Percentiles rank a stretch among this genome's conserved stretches.
Conservation (phyloP, 2,888 invertebrate genomes). For the Drosophila nr. perissopoda region DNA sequence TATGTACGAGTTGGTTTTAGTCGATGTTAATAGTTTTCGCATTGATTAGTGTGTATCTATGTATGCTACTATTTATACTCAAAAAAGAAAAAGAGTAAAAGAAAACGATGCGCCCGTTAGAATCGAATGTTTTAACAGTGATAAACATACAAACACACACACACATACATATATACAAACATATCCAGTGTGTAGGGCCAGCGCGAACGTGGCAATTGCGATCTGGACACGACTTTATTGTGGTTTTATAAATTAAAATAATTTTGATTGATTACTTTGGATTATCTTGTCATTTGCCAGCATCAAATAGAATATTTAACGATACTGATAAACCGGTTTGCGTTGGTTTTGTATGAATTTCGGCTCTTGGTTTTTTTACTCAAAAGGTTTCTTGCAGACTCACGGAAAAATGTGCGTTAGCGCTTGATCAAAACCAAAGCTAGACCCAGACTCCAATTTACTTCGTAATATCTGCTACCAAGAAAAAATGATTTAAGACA, state of each 20-base stretch:
- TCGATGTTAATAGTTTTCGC: neutral
- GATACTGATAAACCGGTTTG: conserved; percentile 81
- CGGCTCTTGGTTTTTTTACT: conserved; percentile 36
- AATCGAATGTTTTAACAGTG: neutral
- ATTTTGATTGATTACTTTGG: conserved; percentile 84
- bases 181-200: conserved; percentile 23
- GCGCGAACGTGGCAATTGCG: conserved; percentile 71
- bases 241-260: conserved; percentile 83
- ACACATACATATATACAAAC: conserved; percentile 2
- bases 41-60: neutral
- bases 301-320: conserved; percentile 83
- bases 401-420: conserved; percentile 66
- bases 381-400: conserved; percentile 63
- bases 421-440: conserved; percentile 59
- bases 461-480: conserved; percentile 38
- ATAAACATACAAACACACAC: neutral
- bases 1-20: neutral
- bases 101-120: neutral
- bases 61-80: neutral
- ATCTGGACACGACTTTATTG: conserved; percentile 77
- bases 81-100: neutral
- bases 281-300: conserved; percentile 84
- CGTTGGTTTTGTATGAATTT: conserved; percentile 66
- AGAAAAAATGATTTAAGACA: conserved; percentile 32
- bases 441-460: conserved; percentile 26